Conservation (phyloP, 2,113 vertebrate genomes). For the Spermophilus dauricus region DNA sequence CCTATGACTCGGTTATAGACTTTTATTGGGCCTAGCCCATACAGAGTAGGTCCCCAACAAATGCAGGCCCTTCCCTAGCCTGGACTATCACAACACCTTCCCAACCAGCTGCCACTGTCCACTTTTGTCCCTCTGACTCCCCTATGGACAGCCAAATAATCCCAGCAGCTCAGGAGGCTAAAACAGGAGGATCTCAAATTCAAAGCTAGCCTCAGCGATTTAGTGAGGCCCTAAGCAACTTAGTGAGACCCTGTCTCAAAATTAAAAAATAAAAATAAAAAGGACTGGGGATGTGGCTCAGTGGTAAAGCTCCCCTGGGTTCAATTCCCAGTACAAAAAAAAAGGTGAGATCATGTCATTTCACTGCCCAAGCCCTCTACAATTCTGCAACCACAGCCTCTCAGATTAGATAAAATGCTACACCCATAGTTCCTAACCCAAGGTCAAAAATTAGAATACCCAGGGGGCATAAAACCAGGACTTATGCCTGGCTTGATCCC, state of each 20-base stretch:
- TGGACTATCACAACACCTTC: neutral
- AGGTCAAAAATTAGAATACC: neutral
- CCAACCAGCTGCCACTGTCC: neutral
- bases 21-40: neutral
- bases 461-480: neutral
- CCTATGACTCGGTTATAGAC: rapidly evolving
- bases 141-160: neutral
- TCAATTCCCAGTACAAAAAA: no score
- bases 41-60: neutral
- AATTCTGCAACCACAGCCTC: neutral
- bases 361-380: no score
- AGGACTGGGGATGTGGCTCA: no score
- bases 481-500: neutral
- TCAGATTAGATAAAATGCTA: neutral
- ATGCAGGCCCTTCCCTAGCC: neutral
- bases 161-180: no score
- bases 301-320: no score
- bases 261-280: no score
- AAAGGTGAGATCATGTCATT: neutral
- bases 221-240: no score
- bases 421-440: neutral
- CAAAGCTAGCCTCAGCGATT: no score
- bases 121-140: neutral
- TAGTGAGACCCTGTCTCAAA: no score
- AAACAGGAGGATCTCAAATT: no score